Evolutionary conservation across 1,140 invertebrate genomes (phyloP), one percentile per base, ranked within the genome.

Genomic region (Heliconius himera): DNA sequence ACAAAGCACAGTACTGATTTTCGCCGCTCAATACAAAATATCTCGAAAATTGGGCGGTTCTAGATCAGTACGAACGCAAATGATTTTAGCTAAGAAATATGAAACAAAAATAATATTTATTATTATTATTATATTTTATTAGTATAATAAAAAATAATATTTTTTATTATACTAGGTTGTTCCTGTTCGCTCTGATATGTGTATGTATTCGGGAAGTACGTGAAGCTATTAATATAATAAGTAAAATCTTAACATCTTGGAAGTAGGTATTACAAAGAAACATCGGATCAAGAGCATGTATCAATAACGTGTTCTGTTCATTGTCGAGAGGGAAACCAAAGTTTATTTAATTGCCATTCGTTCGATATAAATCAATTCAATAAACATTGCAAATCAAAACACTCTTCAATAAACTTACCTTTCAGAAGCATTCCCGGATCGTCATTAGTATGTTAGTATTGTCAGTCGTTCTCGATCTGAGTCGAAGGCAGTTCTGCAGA

Each of bases 311-410:
- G 60, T 22, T 66, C 60, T 66, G 60, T 41, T 75, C 74, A 29
- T 51, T 22, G 20, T 66, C 6, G 54, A 16, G 29, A 70, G 78
- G 78, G 75, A 79, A 79, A 22, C 60, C 73, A 36, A 79, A 38
- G 73, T 20, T 75, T 75, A 79, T 79, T 75, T 22, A 79, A 75
- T 79, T 79, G 74, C 46, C 60, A 75, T 72, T 11, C 46, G 38
- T 33, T 36, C 18, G 60, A 36, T 71, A 75, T 38, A 74, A 74
- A 79, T 79, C 26, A 79, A 4, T 20, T 79, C 60, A 71, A 13
- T 26, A 75, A 75, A 79, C 72, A 70, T 46, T 29, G 9, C 8
- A 29, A 26, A 29, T 66, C 60, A 29, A 29, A 26, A 66, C 26
- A 66, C 9, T 66, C 22, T 29, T 66, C 60, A 13, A 26, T 66